phyloP scores from a whole-genome alignment of 2,113 vertebrate genomes.

The Notechis scutatus region DNA sequence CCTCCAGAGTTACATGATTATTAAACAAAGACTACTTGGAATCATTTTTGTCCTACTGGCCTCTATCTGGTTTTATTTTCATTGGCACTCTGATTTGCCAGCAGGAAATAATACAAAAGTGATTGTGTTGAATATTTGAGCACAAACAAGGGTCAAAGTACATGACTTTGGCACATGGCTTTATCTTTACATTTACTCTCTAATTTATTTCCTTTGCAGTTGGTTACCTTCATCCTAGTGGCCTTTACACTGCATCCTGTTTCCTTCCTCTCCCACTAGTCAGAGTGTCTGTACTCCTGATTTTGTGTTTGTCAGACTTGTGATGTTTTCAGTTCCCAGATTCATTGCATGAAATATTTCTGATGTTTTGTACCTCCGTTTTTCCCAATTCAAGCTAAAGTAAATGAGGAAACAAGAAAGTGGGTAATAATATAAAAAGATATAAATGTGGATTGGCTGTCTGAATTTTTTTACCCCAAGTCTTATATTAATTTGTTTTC shows the following conservation, averaged over 20 bases:
- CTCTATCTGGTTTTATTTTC: conserved; percentile 47
- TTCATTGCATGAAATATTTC: background rate
- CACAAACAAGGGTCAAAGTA: conserved; percentile 44
- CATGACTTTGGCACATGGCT: conserved; percentile 51
- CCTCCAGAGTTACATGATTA: conserved; percentile 15
- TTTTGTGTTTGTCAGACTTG: conserved; percentile 14
- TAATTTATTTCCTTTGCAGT: conserved; percentile 54
- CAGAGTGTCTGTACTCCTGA: conserved; percentile 24
- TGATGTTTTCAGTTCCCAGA: background rate
- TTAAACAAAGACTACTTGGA: background rate
- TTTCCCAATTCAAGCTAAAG: background rate
- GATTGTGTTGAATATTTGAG: conserved; percentile 49
- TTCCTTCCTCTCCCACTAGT: conserved; percentile 53
- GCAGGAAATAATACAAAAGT: conserved; percentile 62
- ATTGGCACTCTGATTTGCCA: conserved; percentile 45
- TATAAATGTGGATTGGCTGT: background rate
- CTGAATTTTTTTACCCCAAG: background rate
- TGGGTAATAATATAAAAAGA: background rate
- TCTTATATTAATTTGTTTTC: background rate
- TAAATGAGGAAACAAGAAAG: background rate
- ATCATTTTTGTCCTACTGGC: conserved; percentile 2
- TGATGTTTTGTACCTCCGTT: background rate
- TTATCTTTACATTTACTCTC: conserved; percentile 43
- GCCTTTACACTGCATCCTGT: conserved; percentile 61
- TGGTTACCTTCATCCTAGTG: conserved; percentile 44